phyloP scores from a whole-genome alignment of 2,797 vertebrate species.

The Helicolenus hilgendorfi region DNA sequence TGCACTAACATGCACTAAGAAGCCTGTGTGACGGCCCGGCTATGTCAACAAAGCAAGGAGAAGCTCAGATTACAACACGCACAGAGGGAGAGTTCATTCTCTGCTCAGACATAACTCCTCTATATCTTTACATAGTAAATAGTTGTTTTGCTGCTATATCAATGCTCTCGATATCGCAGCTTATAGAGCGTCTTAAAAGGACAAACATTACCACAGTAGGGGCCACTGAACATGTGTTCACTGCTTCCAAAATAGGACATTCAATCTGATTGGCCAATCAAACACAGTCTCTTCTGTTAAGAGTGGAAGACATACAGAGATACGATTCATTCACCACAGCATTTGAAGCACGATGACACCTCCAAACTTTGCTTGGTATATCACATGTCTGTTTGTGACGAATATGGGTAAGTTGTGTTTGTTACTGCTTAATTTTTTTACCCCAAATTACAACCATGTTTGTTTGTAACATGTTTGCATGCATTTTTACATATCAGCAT shows the following conservation, averaged over 20 bases:
- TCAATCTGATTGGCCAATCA: constrained; percentile 40
- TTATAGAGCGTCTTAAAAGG: no score
- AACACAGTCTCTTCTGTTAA: constrained; percentile 30
- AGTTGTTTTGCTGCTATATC: no score
- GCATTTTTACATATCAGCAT: rapidly evolving
- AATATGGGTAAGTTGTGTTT: constrained; percentile 33
- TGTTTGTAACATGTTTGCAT: not conserved
- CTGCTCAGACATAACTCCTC: no score
- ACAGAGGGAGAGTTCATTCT: no score
- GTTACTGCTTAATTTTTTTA: rapidly evolving
- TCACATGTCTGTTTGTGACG: not conserved
- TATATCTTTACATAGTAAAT: no score
- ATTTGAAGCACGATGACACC: constrained; percentile 43
- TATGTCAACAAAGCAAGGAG: no score
- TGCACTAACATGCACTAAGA: no score
- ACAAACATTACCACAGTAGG: not conserved
- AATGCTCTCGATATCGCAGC: no score
- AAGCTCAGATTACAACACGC: no score
- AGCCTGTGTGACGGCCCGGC: no score
- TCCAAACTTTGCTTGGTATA: constrained; percentile 1
- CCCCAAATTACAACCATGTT: not conserved
- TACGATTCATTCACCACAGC: constrained; percentile 27
- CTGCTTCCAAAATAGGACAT: constrained; percentile 13
- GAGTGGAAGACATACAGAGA: not conserved
- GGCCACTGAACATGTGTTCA: not conserved